These are phyloP conservation scores for Tridacna crocea DNA, from an alignment of 2,888 invertebrate species.

Conservation along the genomic window DNA sequence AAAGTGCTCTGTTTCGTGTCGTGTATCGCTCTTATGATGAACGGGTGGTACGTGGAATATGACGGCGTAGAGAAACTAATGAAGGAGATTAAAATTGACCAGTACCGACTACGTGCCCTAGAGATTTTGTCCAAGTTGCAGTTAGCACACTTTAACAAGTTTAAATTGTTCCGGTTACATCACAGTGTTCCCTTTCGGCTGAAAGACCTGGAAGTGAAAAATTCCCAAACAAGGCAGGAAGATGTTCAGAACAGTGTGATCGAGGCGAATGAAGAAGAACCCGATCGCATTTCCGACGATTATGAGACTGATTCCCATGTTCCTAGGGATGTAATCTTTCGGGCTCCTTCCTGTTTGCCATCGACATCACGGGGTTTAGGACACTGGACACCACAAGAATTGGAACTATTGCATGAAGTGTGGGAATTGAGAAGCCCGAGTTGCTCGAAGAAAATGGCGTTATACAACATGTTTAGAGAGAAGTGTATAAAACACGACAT, in stretches of 20 bases:
- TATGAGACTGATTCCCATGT: not conserved
- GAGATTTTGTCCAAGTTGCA: slow-evolving; percentile 39
- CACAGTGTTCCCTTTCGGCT: slow-evolving; percentile 30
- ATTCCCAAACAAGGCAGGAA: not conserved
- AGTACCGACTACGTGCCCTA: slow-evolving; percentile 31
- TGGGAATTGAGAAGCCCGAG: not conserved
- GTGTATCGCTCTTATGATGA: slow-evolving; percentile 46
- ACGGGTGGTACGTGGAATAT: slow-evolving; percentile 46
- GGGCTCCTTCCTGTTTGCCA: slow-evolving; percentile 21
- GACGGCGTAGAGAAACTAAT: slow-evolving; percentile 22
- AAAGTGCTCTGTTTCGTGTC: slow-evolving; percentile 33
- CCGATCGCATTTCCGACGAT: not conserved
- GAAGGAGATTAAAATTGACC: slow-evolving; percentile 19
- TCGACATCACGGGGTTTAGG: not conserved
- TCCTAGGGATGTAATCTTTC: not conserved
- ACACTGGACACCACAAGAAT: slow-evolving; percentile 25
- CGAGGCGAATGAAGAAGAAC: not conserved
- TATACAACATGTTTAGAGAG: slow-evolving; percentile 25
- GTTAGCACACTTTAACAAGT: slow-evolving; percentile 32
- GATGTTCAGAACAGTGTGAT: not conserved
- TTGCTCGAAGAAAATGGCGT: not conserved
- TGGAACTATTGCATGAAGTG: slow-evolving; percentile 34
- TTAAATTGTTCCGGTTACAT: slow-evolving; percentile 34
- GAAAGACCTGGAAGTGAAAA: not conserved
- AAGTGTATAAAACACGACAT: slow-evolving; percentile 19